Evolutionary conservation across 2,888 invertebrate genomes (phyloP), one percentile per base, ranked within the genome.

Genomic region (Geophilus truncorum): DNA sequence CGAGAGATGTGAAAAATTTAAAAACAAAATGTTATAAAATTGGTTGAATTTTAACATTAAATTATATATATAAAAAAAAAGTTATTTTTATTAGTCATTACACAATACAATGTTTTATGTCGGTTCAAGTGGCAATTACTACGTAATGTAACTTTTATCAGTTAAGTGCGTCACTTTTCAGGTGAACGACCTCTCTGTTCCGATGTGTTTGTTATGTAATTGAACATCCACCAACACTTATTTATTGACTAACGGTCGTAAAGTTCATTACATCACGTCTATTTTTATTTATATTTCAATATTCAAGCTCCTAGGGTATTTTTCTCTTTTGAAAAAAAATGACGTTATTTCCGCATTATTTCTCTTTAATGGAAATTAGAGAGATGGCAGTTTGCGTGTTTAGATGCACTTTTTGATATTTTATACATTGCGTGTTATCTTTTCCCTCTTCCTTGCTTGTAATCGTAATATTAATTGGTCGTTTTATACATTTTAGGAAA

Each of bases 161-260:
- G 70, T 70, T 70, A 70, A 51, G 51, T 51, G 51, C 51, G 70
- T 70, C 70, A 70, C 70, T 28, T 28, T 25, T 28, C 70, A 70
- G 70, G 70, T 70, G 70, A 70, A 70, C 28, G 70, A 70, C 70
- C 70, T 28, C 70, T 28, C 25, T 28, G 70, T 70, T 70, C n/a
- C 70, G 25, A 70, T 23, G 57, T 7, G 70, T 70, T 70, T 70
- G 70, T 70, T 70, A 70, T 25, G 70, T 70, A 70, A 70, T 70
- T 28, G 70, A 70, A 70, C 70, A 70, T 23, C 70, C 28, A 70
- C 25, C 5, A 6, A 51, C 45, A 18, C n/a, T 45, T 45, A 25
- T 28, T 70, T 70, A 70, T 70, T 70, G 70, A 70, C 70, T 62
- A 62, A 62, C 21, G 18, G 1, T 70, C 70, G 70, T 70, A 70